Percentiles rank a stretch among this genome's conserved stretches.
These are phyloP conservation scores for Chydorus sphaericus DNA, from an alignment of 2,888 invertebrate genomes.

Conservation along the genomic window DNA sequence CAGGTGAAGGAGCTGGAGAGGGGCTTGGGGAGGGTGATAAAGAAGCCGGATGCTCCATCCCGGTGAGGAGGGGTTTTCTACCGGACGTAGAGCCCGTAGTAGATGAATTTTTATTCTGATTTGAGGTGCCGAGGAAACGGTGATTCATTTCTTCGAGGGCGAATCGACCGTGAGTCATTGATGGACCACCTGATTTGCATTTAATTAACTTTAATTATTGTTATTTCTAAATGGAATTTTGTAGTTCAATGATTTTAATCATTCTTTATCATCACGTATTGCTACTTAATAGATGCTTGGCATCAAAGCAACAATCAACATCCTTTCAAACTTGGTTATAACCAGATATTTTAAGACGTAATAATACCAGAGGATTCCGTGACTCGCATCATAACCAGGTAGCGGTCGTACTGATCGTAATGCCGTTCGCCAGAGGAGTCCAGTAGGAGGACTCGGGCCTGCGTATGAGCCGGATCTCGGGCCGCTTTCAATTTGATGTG, in stretches of 20 bases:
- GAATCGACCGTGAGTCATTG: neutral
- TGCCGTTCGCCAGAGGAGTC: slow-evolving; percentile 81
- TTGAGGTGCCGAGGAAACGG: neutral
- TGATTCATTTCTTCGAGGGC: neutral
- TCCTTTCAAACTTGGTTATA: neutral
- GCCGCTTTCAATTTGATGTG: slow-evolving; percentile 83
- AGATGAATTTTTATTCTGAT: too few relatives aligned
- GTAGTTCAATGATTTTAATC: too few relatives aligned
- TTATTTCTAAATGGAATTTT: too few relatives aligned
- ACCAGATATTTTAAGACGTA: neutral
- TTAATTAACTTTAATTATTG: too few relatives aligned
- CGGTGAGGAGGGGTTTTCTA: too few relatives aligned
- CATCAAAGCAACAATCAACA: neutral
- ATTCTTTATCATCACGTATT: too few relatives aligned
- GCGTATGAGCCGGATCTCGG: slow-evolving; percentile 56
- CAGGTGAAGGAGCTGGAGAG: slow-evolving; percentile 10
- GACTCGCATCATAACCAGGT: slow-evolving; percentile 54
- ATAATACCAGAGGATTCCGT: slow-evolving; percentile 14
- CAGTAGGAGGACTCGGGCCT: slow-evolving; percentile 63
- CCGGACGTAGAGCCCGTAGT: slow-evolving; percentile 4
- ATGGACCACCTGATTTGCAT: neutral
- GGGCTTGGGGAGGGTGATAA: slow-evolving; percentile 14
- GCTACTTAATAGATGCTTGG: too few relatives aligned
- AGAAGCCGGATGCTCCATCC: too few relatives aligned
- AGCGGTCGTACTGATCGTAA: slow-evolving; percentile 84